Conservation (phyloP, 2,113 vertebrate species). For the human (Homo sapiens) region GRCh38 chr5:95471001-95471500, state of each 20-base stretch:
- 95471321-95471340: neutral
- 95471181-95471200: neutral
- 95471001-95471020: neutral
- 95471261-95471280: neutral
- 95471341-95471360: neutral
- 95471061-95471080: neutral
- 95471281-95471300: neutral
- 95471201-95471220: neutral
- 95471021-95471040: neutral
- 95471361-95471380: neutral
- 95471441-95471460: neutral
- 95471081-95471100: neutral
- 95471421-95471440: neutral
- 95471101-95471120: neutral
- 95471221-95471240: neutral
- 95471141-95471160: neutral
- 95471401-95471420: neutral
- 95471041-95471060: constrained; percentile 30
- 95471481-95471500: neutral
- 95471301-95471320: neutral
- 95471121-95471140: neutral
- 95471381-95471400: neutral
- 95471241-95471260: neutral
- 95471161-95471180: neutral
- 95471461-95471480: neutral